These are phyloP conservation scores for Andricus quercusramuli DNA, from an alignment of 2,888 invertebrate genomes.

Conservation along the genomic window DNA sequence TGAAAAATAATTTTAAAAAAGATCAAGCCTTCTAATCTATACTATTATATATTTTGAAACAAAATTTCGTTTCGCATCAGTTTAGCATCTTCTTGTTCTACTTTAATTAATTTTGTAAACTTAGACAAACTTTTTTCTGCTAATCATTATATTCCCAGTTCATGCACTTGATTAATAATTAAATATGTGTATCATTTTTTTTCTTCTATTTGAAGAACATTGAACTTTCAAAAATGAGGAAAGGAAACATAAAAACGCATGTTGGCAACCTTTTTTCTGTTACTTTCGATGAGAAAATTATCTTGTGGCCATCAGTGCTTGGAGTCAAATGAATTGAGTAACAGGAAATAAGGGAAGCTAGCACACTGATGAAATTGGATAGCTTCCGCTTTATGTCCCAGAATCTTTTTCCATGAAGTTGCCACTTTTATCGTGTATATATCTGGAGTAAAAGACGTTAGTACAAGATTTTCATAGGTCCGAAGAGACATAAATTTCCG, in stretches of 20 bases:
- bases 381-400: neutral
- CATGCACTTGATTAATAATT: too few species aligned
- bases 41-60: too few species aligned
- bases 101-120: too few species aligned
- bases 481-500: conserved; percentile 25
- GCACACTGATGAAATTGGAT: conserved; percentile 18
- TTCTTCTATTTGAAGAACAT: neutral
- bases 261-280: neutral
- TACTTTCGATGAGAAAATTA: conserved; percentile 29
- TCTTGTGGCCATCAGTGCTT: conserved; percentile 15
- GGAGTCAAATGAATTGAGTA: conserved; percentile 21
- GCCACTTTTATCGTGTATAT: conserved; percentile 8
- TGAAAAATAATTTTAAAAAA: too few species aligned
- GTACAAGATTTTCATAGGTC: conserved; percentile 31
- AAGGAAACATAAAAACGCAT: too few species aligned
- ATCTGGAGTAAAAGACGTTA: conserved; percentile 3
- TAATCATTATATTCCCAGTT: too few species aligned
- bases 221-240: neutral
- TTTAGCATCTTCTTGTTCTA: too few species aligned
- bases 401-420: conserved; percentile 24
- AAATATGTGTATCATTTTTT: neutral
- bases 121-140: too few species aligned
- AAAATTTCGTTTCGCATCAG: too few species aligned
- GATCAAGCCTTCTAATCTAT: too few species aligned
- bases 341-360: conserved; percentile 14